These are phyloP conservation scores for Ditylenchus dipsaci DNA, from an alignment of 1,140 invertebrate genomes.

Conservation along the genomic window DNA sequence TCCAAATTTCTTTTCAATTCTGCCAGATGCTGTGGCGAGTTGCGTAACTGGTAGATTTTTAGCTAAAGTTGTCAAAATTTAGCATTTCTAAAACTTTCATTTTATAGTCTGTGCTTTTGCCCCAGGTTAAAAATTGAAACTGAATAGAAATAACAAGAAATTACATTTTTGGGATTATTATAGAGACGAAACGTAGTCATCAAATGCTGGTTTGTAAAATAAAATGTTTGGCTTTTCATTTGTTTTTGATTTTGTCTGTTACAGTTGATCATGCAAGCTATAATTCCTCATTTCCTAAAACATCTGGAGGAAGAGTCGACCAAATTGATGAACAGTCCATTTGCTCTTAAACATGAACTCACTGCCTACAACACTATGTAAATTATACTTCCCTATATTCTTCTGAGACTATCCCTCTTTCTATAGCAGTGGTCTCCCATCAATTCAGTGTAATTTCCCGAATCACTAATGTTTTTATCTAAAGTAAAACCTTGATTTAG, in stretches of 20 bases:
- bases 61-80: background rate
- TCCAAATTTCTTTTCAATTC: constrained; percentile 83
- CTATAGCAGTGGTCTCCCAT: too few relatives aligned
- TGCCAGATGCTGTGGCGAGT: constrained; percentile 81
- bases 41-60: constrained; percentile 66
- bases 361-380: constrained; percentile 75
- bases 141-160: too few relatives aligned
- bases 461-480: too few relatives aligned
- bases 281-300: constrained; percentile 85
- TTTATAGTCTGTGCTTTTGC: constrained; percentile 79
- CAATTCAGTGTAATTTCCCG: too few relatives aligned
- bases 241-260: constrained; percentile 64
- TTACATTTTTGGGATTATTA: too few relatives aligned
- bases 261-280: constrained; percentile 79
- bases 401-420: too few relatives aligned
- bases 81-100: background rate
- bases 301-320: constrained; percentile 83
- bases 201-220: constrained; percentile 76
- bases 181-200: constrained; percentile 82
- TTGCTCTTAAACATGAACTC: constrained; percentile 71
- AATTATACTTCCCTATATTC: too few relatives aligned
- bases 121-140: too few relatives aligned
- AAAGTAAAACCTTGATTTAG: too few relatives aligned
- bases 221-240: background rate
- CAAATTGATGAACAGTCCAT: constrained; percentile 68